Evolutionary conservation across 35 echinoderm and acorn worm species (phyloP).

Genomic region (Eucidaris tribuloides): DNA sequence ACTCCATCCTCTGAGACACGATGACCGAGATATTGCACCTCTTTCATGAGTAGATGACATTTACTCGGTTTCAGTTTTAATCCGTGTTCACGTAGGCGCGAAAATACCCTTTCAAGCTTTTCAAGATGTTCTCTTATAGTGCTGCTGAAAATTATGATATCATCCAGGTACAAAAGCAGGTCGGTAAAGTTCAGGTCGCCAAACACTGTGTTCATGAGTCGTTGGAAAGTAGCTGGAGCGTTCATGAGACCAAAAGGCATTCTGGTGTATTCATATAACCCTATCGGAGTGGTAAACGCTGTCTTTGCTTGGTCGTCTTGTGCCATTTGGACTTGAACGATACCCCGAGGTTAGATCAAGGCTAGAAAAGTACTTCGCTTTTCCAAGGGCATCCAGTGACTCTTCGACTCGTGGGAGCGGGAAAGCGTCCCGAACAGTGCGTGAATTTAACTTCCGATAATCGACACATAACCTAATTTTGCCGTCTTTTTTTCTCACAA

Average conservation of each 20-base stretch:
- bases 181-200: slow-evolving; percentile 13
- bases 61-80: slow-evolving; percentile 56
- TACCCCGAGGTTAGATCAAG: slow-evolving; percentile 32
- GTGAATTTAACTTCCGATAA: slow-evolving; percentile 47
- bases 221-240: slow-evolving; percentile 27
- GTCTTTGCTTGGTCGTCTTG: neutral
- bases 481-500: slow-evolving; percentile 51
- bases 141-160: slow-evolving; percentile 34
- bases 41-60: slow-evolving; percentile 15
- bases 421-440: slow-evolving; percentile 36
- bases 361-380: slow-evolving; percentile 34
- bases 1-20: slow-evolving; percentile 26
- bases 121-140: slow-evolving; percentile 48
- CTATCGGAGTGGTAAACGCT: slow-evolving; percentile 9
- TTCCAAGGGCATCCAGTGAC: slow-evolving; percentile 20
- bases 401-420: slow-evolving; percentile 48
- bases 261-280: slow-evolving; percentile 10
- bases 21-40: slow-evolving; percentile 39
- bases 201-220: slow-evolving; percentile 14
- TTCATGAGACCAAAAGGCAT: slow-evolving; percentile 30
- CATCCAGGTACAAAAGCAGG: slow-evolving; percentile 36
- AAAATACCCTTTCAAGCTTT: slow-evolving; percentile 11
- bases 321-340: slow-evolving; percentile 2
- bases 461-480: slow-evolving; percentile 53
- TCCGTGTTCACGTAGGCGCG: slow-evolving; percentile 34